Conservation (phyloP, 2,888 invertebrate species). For the Cynaeus angustus region DNA sequence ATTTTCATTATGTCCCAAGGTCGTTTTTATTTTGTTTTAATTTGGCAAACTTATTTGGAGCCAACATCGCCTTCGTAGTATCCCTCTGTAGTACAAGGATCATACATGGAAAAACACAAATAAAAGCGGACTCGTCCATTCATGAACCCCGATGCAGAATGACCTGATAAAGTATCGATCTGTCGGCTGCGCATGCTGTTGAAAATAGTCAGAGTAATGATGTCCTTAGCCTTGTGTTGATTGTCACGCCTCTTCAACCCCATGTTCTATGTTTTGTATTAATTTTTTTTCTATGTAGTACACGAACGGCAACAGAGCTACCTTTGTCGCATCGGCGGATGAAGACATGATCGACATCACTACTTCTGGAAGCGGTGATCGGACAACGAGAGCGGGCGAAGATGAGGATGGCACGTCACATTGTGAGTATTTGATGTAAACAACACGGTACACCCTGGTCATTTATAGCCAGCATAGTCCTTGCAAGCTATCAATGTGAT, state of each 20-base stretch:
- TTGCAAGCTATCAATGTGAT: too few relatives aligned
- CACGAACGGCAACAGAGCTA: conserved; percentile 63
- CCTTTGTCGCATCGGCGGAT: conserved; percentile 73
- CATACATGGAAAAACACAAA: neutral
- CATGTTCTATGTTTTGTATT: neutral
- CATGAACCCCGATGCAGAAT: conserved; percentile 40
- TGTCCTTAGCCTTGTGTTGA: conserved; percentile 25
- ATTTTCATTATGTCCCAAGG: too few relatives aligned
- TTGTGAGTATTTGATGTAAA: conserved; percentile 64
- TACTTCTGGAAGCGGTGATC: conserved; percentile 72
- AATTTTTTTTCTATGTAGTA: conserved; percentile 29
- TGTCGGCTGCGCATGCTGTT: conserved; percentile 36
- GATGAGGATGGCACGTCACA: conserved; percentile 68
- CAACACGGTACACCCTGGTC: too few relatives aligned
- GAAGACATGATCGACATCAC: conserved; percentile 82
- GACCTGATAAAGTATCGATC: conserved; percentile 38
- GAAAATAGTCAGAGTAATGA: conserved; percentile 25
- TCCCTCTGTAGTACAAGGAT: neutral
- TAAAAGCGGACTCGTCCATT: conserved; percentile 41
- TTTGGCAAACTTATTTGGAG: neutral
- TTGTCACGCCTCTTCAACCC: conserved; percentile 15
- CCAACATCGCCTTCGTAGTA: conserved; percentile 20
- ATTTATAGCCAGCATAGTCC: too few relatives aligned
- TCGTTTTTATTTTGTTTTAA: neutral
- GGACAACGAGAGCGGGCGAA: conserved; percentile 62